These are phyloP conservation scores for Heterodera carotae DNA, from an alignment of 1,140 invertebrate species.

Conservation along the genomic window DNA sequence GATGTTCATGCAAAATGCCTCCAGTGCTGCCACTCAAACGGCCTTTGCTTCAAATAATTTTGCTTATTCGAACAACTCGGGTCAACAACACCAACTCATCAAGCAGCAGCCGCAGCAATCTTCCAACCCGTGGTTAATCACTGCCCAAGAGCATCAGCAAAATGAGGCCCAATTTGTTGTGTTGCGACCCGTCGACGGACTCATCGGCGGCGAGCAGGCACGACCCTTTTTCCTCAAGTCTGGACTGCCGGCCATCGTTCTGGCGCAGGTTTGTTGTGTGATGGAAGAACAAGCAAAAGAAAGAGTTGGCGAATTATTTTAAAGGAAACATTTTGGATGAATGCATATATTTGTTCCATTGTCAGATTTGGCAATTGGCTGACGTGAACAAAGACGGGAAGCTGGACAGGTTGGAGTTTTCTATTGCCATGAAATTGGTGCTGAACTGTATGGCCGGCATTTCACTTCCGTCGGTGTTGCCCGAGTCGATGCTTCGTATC, in stretches of 20 bases:
- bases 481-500: constrained; percentile 40
- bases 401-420: constrained; percentile 47
- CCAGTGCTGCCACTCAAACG: not conserved
- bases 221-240: constrained; percentile 50
- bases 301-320: too few relatives aligned
- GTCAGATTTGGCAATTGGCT: constrained; percentile 53
- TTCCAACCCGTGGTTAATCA: constrained; percentile 34
- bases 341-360: too few relatives aligned
- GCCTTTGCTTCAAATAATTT: not conserved
- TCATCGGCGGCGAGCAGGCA: constrained; percentile 49
- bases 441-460: constrained; percentile 42
- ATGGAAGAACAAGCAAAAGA: constrained; percentile 74
- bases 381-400: constrained; percentile 53
- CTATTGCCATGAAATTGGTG: constrained; percentile 52
- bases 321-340: too few relatives aligned
- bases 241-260: constrained; percentile 42
- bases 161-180: constrained; percentile 51
- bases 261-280: constrained; percentile 84
- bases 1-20: not conserved
- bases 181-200: constrained; percentile 39
- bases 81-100: not conserved
- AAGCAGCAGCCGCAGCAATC: not conserved
- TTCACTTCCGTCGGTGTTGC: constrained; percentile 37
- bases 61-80: not conserved
- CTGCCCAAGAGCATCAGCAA: constrained; percentile 28